Base-by-base conservation (phyloP, 2,113 vertebrate genomes). In the Triplophysa siluroides region DNA sequence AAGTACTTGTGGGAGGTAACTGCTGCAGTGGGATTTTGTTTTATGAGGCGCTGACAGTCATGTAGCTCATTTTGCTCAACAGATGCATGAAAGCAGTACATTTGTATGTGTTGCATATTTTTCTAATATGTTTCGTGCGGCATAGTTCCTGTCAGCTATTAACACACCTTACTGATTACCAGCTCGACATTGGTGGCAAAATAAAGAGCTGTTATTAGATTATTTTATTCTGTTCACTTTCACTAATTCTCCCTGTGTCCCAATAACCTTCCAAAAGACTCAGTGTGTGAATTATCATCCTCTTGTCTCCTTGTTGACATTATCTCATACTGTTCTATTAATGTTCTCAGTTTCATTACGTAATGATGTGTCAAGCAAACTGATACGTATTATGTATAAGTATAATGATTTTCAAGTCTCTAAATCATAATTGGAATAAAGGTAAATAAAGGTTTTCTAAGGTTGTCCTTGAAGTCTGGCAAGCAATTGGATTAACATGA, bases 111-210 rank as follows among this genome's bases (percentile, higher is more conserved):
- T 50, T 71, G 26, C 43, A 54, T 33, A 33, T 56, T 18, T 41
- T 74, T 61, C 68, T 78, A 62, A 78, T 58, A 24, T 38, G 54
- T 41, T 56, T 38, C 62, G 13, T 63, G 56, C 69, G 83, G 41
- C 69, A 66, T n/a, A 66, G 73, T 78, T 83, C 64, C 73, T 24
- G 21, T 47, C 64, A 43, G 19, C 52, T 68, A 38, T 60, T 23
- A 19, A 54, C 62, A 12, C 81, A 64, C 69, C 71, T 70, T 78
- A 38, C 23, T 21, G 12, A 62, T 65, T 56, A 72, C 65, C 66
- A 72, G 66, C 64, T 54, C 73, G 60, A 71, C 60, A 77, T n/a
- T n/a, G 21, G 80, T 76, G 65, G 80, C 66, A 80, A 78, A 71
- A 78, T 8, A 3, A 65, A 71, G 33, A 38, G n/a, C 74, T 24